Evolutionary conservation across 2,888 invertebrate species (phyloP).

Genomic region (Machimus atricapillus): DNA sequence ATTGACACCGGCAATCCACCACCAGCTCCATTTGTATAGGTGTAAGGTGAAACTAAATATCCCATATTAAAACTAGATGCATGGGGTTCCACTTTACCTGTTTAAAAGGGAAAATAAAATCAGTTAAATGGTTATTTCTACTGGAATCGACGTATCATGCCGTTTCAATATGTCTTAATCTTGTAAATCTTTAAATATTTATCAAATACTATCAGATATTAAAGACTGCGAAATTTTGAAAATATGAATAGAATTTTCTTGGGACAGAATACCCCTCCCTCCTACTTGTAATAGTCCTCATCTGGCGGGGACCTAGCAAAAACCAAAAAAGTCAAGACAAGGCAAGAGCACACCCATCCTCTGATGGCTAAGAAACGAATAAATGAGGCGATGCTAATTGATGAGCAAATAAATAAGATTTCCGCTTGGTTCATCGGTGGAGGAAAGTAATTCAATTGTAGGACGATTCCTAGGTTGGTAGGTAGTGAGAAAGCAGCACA

Average conservation of each 20-base stretch:
- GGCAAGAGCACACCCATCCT: background rate
- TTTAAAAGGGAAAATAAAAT: conserved; percentile 18
- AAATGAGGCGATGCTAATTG: conserved; percentile 40
- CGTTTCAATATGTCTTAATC: background rate
- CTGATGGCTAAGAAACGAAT: conserved; percentile 8
- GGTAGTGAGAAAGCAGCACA: background rate
- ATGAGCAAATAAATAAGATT: conserved; percentile 40
- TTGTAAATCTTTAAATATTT: no score
- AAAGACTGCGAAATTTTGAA: background rate
- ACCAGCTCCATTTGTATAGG: conserved; percentile 87
- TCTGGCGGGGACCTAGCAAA: background rate
- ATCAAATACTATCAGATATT: background rate
- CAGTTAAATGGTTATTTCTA: background rate
- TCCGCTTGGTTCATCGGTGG: background rate
- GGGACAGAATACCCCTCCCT: background rate
- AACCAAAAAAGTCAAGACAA: background rate
- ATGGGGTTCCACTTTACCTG: conserved; percentile 58
- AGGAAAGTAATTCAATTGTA: background rate
- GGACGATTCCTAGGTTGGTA: background rate
- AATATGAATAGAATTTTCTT: background rate
- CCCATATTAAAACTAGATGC: conserved; percentile 81
- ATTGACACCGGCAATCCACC: conserved; percentile 86
- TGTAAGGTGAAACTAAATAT: conserved; percentile 88
- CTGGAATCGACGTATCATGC: background rate
- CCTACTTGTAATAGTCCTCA: no score